Base-by-base conservation (phyloP, 2,113 vertebrate species). In the Lepisosteus oculatus region DNA sequence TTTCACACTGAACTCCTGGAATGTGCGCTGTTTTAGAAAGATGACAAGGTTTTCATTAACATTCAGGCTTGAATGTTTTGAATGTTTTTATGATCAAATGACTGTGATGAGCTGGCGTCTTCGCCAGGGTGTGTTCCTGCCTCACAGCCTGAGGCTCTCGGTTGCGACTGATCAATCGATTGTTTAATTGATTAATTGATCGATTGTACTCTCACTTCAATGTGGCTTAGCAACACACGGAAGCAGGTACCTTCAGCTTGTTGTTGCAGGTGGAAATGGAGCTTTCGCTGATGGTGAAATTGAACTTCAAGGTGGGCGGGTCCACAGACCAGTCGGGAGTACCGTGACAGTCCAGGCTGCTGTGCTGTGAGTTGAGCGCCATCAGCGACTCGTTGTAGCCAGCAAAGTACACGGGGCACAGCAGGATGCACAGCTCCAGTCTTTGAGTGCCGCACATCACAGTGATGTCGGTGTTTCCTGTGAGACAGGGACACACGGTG, bases 321-420 rank as follows among this genome's bases (percentile, higher is more conserved):
- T 54, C 0, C 2, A 4, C 72, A 2, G 0, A 74, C 68, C 72
- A 85, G 73, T 90, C 83, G 7, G 84, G 62, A 0, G 3, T 68
- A 15, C 91, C 90, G 4, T 0, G 76, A 78, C 91, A 92, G 3
- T 69, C 56, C 0, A 45, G 12, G 3, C 70, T 87, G 43, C 2
- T 17, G 0, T 69, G 54, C 69, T 83, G 65, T 61, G 79, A 72
- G n/a, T 92, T 92, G 55, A 91, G 79, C 45, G 81, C 85, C 87
- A 89, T 85, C 72, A 84, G 72, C 0, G 84, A 77, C 76, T 90
- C 86, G 1, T 90, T 90, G 77, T 90, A 92, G 15, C 75, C 74
- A 59, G 81, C 71, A 0, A 84, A 77, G 75, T 91, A 92, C 1
- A 92, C 1, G 0, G 91, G 91, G n/a, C 91, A 92, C 29, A 91